These are phyloP conservation scores for Tenodera sinensis DNA, from an alignment of 2,888 invertebrate genomes.

Conservation along the genomic window DNA sequence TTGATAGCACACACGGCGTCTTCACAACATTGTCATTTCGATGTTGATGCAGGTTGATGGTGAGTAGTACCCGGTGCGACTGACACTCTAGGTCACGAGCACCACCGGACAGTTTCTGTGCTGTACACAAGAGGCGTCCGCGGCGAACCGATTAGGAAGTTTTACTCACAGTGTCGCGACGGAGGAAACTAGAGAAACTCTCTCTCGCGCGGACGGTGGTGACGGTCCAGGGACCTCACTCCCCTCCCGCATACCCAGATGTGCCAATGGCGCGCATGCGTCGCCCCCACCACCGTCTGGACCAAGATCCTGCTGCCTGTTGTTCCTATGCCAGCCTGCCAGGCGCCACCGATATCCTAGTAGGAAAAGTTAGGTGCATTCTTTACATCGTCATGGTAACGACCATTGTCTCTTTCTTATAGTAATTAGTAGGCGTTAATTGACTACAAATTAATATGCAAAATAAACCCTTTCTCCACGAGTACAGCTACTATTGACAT, in stretches of 20 bases:
- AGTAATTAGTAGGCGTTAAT: no score
- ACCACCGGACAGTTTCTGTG: not conserved
- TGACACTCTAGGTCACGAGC: not conserved
- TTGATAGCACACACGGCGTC: not conserved
- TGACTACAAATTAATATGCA: no score
- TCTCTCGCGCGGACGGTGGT: not conserved
- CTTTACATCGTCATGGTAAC: not conserved
- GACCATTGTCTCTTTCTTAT: not conserved
- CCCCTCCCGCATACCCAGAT: not conserved
- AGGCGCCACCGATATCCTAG: not conserved
- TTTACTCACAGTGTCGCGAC: not conserved
- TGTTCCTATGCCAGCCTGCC: not conserved
- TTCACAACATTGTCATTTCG: not conserved
- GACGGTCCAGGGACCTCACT: not conserved
- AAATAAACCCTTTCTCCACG: no score
- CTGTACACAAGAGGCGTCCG: not conserved
- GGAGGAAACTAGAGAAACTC: not conserved
- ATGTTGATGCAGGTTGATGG: not conserved
- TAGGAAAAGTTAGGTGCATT: not conserved
- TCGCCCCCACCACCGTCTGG: not conserved
- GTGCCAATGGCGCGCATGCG: not conserved
- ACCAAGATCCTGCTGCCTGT: not conserved
- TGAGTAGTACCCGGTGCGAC: not conserved
- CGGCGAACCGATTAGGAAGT: not conserved
- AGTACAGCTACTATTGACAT: no score